Conservation (phyloP, 1,140 invertebrate genomes). For the Drosophila novamexicana region DNA sequence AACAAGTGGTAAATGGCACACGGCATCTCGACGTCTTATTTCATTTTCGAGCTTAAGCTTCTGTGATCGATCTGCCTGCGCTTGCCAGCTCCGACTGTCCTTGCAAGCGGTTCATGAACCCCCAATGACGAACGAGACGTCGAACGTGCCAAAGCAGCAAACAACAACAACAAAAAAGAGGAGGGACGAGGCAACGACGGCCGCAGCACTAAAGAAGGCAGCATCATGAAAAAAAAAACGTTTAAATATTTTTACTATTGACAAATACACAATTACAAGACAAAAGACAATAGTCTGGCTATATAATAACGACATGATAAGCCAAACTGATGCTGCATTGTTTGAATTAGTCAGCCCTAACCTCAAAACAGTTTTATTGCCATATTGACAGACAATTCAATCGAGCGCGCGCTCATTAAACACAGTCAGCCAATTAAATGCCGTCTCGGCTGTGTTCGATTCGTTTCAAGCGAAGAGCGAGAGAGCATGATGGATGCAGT, state of each 20-base stretch:
- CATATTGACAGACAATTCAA: constrained; percentile 78
- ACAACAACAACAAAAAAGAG: constrained; percentile 38
- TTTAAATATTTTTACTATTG: constrained; percentile 30
- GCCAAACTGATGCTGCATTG: constrained; percentile 8
- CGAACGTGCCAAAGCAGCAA: constrained; percentile 68
- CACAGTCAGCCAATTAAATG: constrained; percentile 39
- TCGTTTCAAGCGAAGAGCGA: not conserved
- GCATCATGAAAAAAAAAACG: constrained; percentile 29
- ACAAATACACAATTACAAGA: constrained; percentile 22
- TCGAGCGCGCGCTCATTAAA: constrained; percentile 43
- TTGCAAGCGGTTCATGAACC: constrained; percentile 79
- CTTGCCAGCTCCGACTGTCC: constrained; percentile 52
- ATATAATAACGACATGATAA: not conserved
- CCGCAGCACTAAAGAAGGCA: constrained; percentile 10
- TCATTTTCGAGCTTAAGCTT: constrained; percentile 48
- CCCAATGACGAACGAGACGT: constrained; percentile 56
- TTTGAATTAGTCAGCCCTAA: constrained; percentile 39
- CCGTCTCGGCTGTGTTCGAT: not conserved
- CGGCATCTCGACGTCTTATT: constrained; percentile 44
- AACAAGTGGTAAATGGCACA: constrained; percentile 61
- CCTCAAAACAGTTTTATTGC: constrained; percentile 69
- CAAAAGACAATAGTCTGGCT: not conserved
- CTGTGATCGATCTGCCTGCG: constrained; percentile 65
- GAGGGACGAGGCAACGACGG: constrained; percentile 16
- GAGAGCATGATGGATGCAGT: constrained; percentile 2